phyloP scores from a whole-genome alignment of 2,797 vertebrate species.

The Tenualosa ilisha region DNA sequence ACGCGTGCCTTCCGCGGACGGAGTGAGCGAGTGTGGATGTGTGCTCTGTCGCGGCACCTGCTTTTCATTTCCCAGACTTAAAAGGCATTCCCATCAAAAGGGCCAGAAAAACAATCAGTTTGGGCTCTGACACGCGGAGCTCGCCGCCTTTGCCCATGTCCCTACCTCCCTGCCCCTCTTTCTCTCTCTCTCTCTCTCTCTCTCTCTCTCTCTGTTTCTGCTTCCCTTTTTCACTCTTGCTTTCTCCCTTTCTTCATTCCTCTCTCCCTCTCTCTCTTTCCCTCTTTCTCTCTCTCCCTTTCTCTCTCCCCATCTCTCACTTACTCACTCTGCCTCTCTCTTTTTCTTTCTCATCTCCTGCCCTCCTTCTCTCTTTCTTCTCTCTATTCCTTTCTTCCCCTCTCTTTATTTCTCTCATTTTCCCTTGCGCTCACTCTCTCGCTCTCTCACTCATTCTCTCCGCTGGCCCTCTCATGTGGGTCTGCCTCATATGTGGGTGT shows the following conservation, averaged over 20 bases:
- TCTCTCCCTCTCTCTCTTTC: constrained; percentile 16
- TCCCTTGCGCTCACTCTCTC: background rate
- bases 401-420: background rate
- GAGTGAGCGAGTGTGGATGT: constrained; percentile 48
- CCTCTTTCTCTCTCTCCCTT: constrained; percentile 9
- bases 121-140: constrained; percentile 79
- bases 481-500: constrained; percentile 54
- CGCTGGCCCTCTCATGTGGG: constrained; percentile 55
- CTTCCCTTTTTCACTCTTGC: constrained; percentile 52
- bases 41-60: constrained; percentile 87
- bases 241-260: background rate
- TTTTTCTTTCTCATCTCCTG: constrained; percentile 17
- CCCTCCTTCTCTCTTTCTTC: constrained; percentile 19
- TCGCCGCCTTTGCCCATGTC: constrained; percentile 54
- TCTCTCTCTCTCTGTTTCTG: constrained; percentile 32
- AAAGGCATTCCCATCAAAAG: constrained; percentile 95
- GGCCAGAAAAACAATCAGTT: constrained; percentile 86
- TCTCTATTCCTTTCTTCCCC: background rate
- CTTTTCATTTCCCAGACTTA: constrained; percentile 95
- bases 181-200: background rate
- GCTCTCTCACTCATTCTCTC: constrained; percentile 29
- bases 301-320: background rate
- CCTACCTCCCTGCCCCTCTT: constrained; percentile 41
- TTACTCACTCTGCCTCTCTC: background rate
- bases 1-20: constrained; percentile 61